Base-by-base conservation (phyloP, 1,140 invertebrate species). In the Globodera rostochiensis region DNA sequence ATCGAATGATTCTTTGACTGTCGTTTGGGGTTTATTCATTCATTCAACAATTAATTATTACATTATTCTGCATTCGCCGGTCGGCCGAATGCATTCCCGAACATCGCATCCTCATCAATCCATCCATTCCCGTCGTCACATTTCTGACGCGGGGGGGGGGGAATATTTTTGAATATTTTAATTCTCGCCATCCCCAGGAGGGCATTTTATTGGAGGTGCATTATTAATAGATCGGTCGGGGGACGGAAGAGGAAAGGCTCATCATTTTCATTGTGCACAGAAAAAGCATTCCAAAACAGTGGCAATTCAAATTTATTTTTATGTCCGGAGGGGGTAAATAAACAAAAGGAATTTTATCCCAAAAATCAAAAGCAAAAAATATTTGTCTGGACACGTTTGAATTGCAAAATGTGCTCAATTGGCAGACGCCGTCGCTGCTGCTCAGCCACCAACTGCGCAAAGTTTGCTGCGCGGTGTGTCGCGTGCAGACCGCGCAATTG, bases 401-500 rank as follows among this genome's bases (percentile, higher is more conserved):
- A 11, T 70, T 3, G 36, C 8, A 71, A 71, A 71, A 45, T 71
- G 46, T 71, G 13, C 36, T 36, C 36, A 25, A 45, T 71, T 71
- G 0, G 57, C 57, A 64, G 57, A 19, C 57, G 57, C 57, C 57
- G 13, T 19, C 57, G 57, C 19, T 66, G 47, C 46, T 80, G 25
- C 49, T 80, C 8, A 36, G 64, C 21, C 80, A 81, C 50, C 15
- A 46, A 15, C 8, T 81, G 50, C 50, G 78, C 57, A 79, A 80
- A 53, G 71, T 81, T 67, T 81, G 74, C 57, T 81, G 80, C 69
- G 50, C 76, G 46, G 53, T 81, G 36, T 49, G 79, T 47, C 75
- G 80, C 9, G 46, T 71, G 9, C 70, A 75, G 11, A 79, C 50
- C 25, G 36, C 53, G 9, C 80, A 81, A 36, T 11, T 81, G 47